Conservation (phyloP, 2,113 vertebrate genomes). For the Campylorhamphus procurvoides region DNA sequence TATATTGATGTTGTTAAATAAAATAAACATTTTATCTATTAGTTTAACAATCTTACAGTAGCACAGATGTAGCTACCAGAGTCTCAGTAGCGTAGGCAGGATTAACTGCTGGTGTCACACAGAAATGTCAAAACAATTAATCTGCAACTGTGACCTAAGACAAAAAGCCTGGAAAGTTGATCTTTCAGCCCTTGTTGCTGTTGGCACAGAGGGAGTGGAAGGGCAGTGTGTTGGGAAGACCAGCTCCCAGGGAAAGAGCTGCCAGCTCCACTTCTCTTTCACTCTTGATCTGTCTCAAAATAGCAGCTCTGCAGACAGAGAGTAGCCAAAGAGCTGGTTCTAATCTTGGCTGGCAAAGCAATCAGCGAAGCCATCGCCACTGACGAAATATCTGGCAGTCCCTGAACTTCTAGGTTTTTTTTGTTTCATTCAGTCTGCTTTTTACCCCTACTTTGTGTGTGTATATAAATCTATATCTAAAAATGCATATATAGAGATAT, state of each 20-base stretch:
- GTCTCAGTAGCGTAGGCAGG: background rate
- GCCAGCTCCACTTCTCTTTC: background rate
- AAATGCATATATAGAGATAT: background rate
- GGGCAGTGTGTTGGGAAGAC: background rate
- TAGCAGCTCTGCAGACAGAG: background rate
- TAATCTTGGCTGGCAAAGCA: background rate
- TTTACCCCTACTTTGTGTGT: background rate
- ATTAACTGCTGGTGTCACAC: conserved; percentile 43
- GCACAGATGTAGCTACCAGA: background rate
- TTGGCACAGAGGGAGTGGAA: background rate
- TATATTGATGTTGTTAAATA: background rate
- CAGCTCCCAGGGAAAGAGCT: background rate
- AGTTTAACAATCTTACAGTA: background rate
- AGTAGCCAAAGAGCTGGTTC: background rate
- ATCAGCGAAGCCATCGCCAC: background rate
- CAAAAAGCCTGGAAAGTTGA: background rate
- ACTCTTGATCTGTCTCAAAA: background rate
- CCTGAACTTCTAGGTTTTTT: background rate
- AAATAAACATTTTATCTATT: background rate
- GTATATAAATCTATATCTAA: background rate
- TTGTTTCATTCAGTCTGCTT: background rate
- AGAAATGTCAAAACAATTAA: conserved; percentile 55
- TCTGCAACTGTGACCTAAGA: background rate
- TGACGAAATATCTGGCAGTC: background rate
- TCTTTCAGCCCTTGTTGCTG: conserved; percentile 5